These are phyloP conservation scores for Heliconius sara DNA, from an alignment of 2,888 invertebrate genomes.

Conservation along the genomic window DNA sequence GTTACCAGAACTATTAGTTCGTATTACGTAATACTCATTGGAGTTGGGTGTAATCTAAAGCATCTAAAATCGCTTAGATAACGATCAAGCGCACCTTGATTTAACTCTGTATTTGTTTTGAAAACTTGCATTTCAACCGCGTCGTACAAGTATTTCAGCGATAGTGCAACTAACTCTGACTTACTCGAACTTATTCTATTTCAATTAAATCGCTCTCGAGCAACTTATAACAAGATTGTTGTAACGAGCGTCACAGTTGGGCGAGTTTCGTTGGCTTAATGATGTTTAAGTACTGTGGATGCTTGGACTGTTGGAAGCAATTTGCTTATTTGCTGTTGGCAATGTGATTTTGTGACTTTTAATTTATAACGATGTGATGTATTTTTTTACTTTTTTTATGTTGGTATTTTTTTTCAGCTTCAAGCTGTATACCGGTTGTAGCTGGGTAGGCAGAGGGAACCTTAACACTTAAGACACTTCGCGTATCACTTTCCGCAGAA, in stretches of 20 bases:
- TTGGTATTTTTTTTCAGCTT: too few relatives aligned
- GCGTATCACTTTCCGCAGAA: too few relatives aligned
- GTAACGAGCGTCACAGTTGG: slow-evolving; percentile 37
- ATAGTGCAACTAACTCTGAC: slow-evolving; percentile 26
- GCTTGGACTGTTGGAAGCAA: slow-evolving; percentile 25
- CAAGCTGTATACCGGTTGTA: too few relatives aligned
- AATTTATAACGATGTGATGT: background rate
- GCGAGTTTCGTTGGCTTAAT: slow-evolving; percentile 32
- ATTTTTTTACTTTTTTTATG: too few relatives aligned
- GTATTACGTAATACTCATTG: background rate
- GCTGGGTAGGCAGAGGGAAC: too few relatives aligned
- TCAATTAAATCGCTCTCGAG: slow-evolving; percentile 45
- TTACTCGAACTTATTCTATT: slow-evolving; percentile 35
- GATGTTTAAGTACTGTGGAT: slow-evolving; percentile 30
- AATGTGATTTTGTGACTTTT: slow-evolving; percentile 14
- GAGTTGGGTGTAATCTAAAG: background rate
- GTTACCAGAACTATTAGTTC: background rate
- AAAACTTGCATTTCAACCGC: slow-evolving; percentile 5
- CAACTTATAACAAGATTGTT: slow-evolving; percentile 47
- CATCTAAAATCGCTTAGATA: slow-evolving; percentile 2
- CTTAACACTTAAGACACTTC: too few relatives aligned
- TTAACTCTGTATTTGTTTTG: background rate
- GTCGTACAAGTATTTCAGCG: slow-evolving; percentile 14
- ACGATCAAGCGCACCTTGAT: background rate
- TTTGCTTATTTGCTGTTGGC: slow-evolving; percentile 23